Evolutionary conservation across 2,113 vertebrate species (phyloP).

Genomic region (Accipiter cooperii): DNA sequence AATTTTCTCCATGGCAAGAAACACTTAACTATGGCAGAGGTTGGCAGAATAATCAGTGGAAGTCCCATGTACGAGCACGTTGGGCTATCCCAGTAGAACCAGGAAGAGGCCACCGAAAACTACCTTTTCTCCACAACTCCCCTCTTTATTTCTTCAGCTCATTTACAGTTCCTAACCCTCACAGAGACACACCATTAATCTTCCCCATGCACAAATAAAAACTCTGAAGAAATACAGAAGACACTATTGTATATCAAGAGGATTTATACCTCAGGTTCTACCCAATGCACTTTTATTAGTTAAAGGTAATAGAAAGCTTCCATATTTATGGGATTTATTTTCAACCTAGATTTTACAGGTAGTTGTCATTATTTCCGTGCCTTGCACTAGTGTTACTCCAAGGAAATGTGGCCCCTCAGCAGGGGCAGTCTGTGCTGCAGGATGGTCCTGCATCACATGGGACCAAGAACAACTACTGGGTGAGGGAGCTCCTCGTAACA

Average conservation of each 20-base stretch:
- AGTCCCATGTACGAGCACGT: accelerated
- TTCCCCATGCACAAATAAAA: background rate
- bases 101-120: background rate
- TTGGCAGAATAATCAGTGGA: background rate
- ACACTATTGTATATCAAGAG: background rate
- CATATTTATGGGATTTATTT: background rate
- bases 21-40: background rate
- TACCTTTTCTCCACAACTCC: background rate
- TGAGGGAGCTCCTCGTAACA: background rate
- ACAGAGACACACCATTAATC: background rate
- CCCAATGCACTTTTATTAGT: background rate
- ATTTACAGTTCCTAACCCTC: background rate
- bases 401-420: background rate
- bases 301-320: background rate
- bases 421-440: background rate
- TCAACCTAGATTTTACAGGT: background rate
- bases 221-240: background rate
- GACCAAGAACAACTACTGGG: background rate
- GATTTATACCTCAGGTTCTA: background rate
- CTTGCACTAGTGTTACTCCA: background rate
- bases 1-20: background rate
- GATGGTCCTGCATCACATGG: background rate
- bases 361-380: background rate
- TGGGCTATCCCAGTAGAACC: background rate
- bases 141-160: background rate